phyloP scores from a whole-genome alignment of 2,888 invertebrate genomes.

The Scotopteryx bipunctaria region DNA sequence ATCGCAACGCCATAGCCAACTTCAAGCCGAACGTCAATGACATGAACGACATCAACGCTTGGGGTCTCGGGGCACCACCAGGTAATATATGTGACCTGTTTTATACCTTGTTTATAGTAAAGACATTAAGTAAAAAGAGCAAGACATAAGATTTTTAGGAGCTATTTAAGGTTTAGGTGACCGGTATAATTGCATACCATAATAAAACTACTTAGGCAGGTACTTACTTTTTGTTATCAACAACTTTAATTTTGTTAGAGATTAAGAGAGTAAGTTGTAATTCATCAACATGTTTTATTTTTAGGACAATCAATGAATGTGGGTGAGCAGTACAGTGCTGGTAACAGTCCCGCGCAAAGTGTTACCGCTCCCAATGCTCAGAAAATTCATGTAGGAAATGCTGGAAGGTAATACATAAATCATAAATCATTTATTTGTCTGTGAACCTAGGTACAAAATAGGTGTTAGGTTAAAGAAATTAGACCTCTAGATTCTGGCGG shows the following conservation, averaged over 20 bases:
- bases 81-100: no score
- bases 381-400: slow-evolving; percentile 38
- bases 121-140: no score
- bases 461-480: no score
- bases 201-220: no score
- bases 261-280: neutral
- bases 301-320: slow-evolving; percentile 61
- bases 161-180: neutral
- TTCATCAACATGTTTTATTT: neutral
- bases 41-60: slow-evolving; percentile 84
- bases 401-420: slow-evolving; percentile 48
- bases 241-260: no score
- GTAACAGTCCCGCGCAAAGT: slow-evolving; percentile 43
- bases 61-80: slow-evolving; percentile 84
- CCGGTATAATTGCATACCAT: no score
- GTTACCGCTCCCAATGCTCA: slow-evolving; percentile 47
- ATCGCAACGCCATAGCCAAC: slow-evolving; percentile 83
- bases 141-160: no score
- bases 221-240: no score
- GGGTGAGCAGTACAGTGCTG: slow-evolving; percentile 54
- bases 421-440: no score
- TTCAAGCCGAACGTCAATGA: slow-evolving; percentile 81
- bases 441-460: no score
- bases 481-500: no score
- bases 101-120: no score